Percentiles rank a stretch among this genome's conserved stretches.
Evolutionary conservation across 2,113 vertebrate genomes (phyloP).

Genomic region (Fregetta grallaria): DNA sequence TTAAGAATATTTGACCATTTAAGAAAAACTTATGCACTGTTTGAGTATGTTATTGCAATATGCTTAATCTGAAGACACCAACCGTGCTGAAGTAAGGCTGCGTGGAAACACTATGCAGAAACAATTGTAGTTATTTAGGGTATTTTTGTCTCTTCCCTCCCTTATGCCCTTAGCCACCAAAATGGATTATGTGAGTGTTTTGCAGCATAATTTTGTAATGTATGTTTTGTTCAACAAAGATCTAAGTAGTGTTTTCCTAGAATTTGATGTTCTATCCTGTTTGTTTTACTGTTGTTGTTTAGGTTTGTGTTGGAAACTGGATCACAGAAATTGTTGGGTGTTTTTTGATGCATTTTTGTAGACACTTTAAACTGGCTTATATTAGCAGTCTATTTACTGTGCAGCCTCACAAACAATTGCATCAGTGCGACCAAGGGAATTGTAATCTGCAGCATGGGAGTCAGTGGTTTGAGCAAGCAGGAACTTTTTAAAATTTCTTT

Average conservation of each 20-base stretch:
- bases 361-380: background rate
- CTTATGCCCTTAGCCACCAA: background rate
- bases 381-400: background rate
- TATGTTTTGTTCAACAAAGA: background rate
- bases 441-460: background rate
- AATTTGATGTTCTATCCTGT: background rate
- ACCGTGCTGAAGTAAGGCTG: background rate
- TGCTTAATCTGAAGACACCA: background rate
- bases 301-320: background rate
- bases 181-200: background rate
- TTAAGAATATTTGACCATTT: background rate
- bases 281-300: background rate
- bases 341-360: background rate
- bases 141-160: background rate
- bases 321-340: background rate
- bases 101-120: background rate
- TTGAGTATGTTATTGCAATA: background rate
- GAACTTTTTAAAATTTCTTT: background rate
- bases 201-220: background rate
- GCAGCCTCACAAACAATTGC: background rate
- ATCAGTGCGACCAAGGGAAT: background rate
- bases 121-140: background rate
- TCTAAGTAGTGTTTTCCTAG: background rate
- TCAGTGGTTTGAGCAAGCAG: background rate
- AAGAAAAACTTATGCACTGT: background rate